Evolutionary conservation across 2,797 vertebrate species (phyloP).

Genomic region (Ptychobarbus kaznakovi): DNA sequence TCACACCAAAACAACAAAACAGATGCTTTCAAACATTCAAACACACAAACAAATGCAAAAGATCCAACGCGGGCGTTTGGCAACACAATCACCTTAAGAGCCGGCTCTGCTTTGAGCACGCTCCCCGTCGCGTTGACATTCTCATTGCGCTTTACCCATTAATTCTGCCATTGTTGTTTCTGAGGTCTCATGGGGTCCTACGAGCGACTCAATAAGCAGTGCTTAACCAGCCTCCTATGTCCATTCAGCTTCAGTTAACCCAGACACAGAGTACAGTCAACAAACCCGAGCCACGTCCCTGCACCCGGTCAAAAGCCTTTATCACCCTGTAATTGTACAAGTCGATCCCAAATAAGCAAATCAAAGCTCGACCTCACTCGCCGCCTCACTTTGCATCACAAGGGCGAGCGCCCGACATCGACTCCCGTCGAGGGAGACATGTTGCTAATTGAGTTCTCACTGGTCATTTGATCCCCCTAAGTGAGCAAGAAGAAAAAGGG

Average conservation of each 20-base stretch:
- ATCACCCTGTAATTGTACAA: conserved; percentile 78
- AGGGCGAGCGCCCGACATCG: conserved; percentile 38
- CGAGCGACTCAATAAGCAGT: conserved; percentile 83
- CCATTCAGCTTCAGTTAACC: conserved; percentile 56
- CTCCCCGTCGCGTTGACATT: conserved; percentile 81
- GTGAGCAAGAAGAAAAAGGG: conserved; percentile 86
- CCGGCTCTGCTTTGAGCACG: conserved; percentile 73
- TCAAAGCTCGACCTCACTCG: conserved; percentile 76
- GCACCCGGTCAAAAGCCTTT: conserved; percentile 70
- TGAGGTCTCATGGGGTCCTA: conserved; percentile 80
- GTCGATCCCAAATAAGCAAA: conserved; percentile 88
- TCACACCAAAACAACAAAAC: conserved; percentile 43
- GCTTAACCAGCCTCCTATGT: conserved; percentile 74
- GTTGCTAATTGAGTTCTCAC: conserved; percentile 86
- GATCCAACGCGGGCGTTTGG: conserved; percentile 69
- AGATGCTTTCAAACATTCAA: conserved; percentile 63
- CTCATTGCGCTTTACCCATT: conserved; percentile 82
- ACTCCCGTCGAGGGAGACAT: conserved; percentile 69
- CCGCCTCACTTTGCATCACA: conserved; percentile 53
- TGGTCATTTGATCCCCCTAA: conserved; percentile 86
- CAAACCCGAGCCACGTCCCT: conserved; percentile 56
- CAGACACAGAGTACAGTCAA: conserved; percentile 64
- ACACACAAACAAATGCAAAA: conserved; percentile 73
- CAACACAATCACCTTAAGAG: conserved; percentile 74
- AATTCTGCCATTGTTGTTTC: conserved; percentile 84